Evolutionary conservation across 1,140 invertebrate species (phyloP).

Genomic region (Bombyx mandarina): DNA sequence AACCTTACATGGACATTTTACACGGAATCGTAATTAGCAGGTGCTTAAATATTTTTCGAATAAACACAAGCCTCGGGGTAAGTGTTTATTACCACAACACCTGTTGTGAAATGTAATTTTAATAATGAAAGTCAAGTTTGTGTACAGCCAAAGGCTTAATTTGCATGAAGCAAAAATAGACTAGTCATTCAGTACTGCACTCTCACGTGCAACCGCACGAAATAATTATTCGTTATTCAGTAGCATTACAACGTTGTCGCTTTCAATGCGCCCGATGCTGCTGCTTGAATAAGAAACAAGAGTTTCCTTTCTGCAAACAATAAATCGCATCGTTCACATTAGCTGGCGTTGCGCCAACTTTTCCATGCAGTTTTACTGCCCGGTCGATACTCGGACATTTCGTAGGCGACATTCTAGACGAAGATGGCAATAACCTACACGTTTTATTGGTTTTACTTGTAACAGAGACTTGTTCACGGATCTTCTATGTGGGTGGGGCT

Average conservation of each 20-base stretch:
- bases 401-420: constrained; percentile 41
- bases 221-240: no score
- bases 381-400: constrained; percentile 45
- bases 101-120: no score
- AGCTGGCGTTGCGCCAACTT: constrained; percentile 47
- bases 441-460: constrained; percentile 32
- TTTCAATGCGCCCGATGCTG: constrained; percentile 30
- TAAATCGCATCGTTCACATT: constrained; percentile 30
- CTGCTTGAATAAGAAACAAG: constrained; percentile 45
- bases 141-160: not conserved
- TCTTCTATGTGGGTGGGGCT: constrained; percentile 12
- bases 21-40: no score
- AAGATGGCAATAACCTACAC: constrained; percentile 58
- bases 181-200: no score
- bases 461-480: constrained; percentile 16
- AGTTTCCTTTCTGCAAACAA: constrained; percentile 51
- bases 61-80: no score
- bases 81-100: no score
- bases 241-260: constrained; percentile 19
- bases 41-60: no score
- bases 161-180: not conserved
- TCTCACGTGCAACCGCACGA: no score
- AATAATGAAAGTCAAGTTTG: no score
- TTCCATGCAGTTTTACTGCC: constrained; percentile 56
- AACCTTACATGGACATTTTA: no score